Evolutionary conservation across 2,888 invertebrate genomes (phyloP), one percentile per base, ranked within the genome.

Genomic region (Synergus itoensis): DNA sequence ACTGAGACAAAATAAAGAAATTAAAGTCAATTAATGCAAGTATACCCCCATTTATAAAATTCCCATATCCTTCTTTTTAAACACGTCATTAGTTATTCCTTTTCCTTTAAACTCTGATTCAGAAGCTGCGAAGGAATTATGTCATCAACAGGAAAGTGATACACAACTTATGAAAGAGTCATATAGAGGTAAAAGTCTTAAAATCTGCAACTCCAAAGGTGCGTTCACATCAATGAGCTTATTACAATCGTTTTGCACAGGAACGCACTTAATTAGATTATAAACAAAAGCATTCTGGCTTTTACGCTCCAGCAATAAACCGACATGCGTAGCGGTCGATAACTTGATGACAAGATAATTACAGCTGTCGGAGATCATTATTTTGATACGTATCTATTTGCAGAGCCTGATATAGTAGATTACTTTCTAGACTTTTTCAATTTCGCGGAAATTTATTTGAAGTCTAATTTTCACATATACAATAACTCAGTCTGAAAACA

Each of bases 311-410:
- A 69, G 28, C 14, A 43, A 69, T 64, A 65, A 41, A n/a, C 65
- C 41, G 40, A n/a, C 43, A 41, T 65, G 65, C 65, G 41, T 69
- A 28, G 28, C 48, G 48, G 28, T 28, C 41, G 41, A 28, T 67
- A 48, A 69, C 69, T 69, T 69, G 69, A 69, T 69, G 48, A 69
- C 69, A 69, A 48, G 48, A 69, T 69, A 48, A 69, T 69, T 48
- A 28, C 28, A 16, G 45, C 45, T 28, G 16, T 65, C 14, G 48
- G 69, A 48, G 45, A 48, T 69, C 28, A 69, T 28, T 69, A 69
- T 69, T 48, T 69, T 69, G 48, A 69, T 69, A 69, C 48, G 28
- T 69, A 69, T 69, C 69, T 11, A 48, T 69, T 48, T 57, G n/a
- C 53, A 57, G 53, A 18, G 53, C 53, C 36, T 36, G 2, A 53